These are phyloP conservation scores for Allobates femoralis DNA, from an alignment of 2,797 vertebrate genomes.

Conservation along the genomic window DNA sequence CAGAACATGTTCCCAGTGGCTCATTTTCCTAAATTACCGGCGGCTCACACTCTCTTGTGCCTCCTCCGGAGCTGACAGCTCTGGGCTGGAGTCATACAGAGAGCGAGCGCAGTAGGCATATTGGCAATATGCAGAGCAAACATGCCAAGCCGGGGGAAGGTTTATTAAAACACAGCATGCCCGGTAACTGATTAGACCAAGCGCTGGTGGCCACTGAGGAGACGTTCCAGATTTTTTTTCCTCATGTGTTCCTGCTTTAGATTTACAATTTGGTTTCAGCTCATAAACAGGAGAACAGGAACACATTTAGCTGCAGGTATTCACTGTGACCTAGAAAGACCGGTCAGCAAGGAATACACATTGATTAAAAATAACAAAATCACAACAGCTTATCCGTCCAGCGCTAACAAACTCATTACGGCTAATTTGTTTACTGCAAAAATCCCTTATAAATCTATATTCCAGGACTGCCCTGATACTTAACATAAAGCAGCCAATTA, in stretches of 20 bases:
- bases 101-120: background rate
- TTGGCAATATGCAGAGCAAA: background rate
- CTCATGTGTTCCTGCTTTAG: conserved; percentile 40
- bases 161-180: conserved; percentile 67
- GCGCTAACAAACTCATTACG: background rate
- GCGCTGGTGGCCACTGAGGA: conserved; percentile 37
- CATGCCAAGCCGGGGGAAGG: conserved; percentile 43
- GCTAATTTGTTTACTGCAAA: background rate
- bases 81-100: conserved; percentile 1
- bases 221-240: conserved; percentile 40
- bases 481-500: background rate
- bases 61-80: conserved; percentile 39
- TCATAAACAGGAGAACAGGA: conserved; percentile 63
- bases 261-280: conserved; percentile 64
- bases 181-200: conserved; percentile 64
- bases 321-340: conserved; percentile 58
- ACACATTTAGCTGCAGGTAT: conserved; percentile 66
- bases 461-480: background rate
- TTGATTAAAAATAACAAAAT: background rate
- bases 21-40: conserved; percentile 28
- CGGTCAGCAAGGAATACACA: background rate
- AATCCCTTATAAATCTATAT: background rate
- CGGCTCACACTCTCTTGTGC: conserved; percentile 31
- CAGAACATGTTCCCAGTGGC: conserved; percentile 21
- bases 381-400: background rate